Percentiles rank a stretch among this genome's conserved stretches.
Conservation (phyloP, 2,797 vertebrate genomes). For the Pangasius krempfi region DNA sequence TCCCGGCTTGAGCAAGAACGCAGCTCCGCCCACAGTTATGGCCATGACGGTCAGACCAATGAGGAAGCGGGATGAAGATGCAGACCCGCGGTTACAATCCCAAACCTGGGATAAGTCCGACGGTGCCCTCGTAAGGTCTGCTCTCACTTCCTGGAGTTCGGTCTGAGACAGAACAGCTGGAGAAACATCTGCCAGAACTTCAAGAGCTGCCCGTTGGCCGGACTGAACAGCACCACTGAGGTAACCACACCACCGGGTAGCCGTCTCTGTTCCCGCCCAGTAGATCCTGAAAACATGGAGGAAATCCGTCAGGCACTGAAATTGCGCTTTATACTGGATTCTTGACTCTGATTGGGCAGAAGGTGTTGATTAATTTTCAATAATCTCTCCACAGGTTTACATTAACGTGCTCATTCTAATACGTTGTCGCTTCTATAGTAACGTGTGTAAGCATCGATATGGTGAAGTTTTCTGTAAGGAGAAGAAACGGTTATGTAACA, state of each 20-base stretch:
- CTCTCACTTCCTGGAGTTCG: constrained; percentile 58
- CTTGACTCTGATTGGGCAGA: not conserved
- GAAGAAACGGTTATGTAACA: not conserved
- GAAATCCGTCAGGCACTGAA: not conserved
- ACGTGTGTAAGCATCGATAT: not conserved
- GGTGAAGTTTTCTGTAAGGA: not conserved
- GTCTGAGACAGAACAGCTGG: constrained; percentile 63
- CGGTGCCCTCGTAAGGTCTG: not conserved
- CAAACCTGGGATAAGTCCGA: not conserved
- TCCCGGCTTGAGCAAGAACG: constrained; percentile 56
- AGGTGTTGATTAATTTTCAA: not conserved
- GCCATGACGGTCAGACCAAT: constrained; percentile 49
- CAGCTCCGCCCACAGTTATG: constrained; percentile 52
- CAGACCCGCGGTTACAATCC: not conserved
- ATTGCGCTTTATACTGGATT: not conserved
- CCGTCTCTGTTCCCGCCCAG: constrained; percentile 79
- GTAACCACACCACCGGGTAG: constrained; percentile 77
- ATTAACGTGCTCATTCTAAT: not conserved
- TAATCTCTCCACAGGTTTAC: not conserved
- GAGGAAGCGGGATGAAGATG: constrained; percentile 5
- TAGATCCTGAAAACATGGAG: constrained; percentile 67
- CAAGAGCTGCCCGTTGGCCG: constrained; percentile 73
- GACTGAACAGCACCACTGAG: constrained; percentile 76
- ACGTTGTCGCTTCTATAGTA: not conserved
- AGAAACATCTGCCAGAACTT: constrained; percentile 69